Base-by-base conservation (phyloP, 2,888 invertebrate species). In the Syritta pipiens region DNA sequence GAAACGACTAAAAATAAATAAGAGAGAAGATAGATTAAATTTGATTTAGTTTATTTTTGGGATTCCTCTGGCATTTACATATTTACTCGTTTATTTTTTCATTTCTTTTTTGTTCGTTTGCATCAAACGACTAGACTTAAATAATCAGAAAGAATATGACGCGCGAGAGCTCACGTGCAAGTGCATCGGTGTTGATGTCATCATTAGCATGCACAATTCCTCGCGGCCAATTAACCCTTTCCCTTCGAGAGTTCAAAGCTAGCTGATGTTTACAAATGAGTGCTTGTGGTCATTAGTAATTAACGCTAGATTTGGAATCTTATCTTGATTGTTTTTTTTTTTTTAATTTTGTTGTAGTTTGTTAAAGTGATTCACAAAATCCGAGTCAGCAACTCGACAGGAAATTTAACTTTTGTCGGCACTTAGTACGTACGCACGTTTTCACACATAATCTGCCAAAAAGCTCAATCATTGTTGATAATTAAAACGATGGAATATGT, bases 161-260 rank as follows among this genome's bases (percentile, higher is more conserved):
- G 55, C 48, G 28, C 46, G 17, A 37, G 17, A 40, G 28, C 37
- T 42, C 67, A 67, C 67, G 67, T 67, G 67, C 67, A 37, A 28
- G 14, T 6, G 26, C 35, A 28, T 12, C 14, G 14, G 32, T 32
- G 22, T 24, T 63, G 44, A 32, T 49, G 40, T 9, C 48, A 37
- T 40, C 22, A 32, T 35, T 22, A 19, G 5, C 10, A 28, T 12
- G 28, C 5, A 17, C 7, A 19, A 35, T 22, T 5, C n/a, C 40
- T 3, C 20, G 20, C 44, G 30, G n/a, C n/a, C 30, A 44, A 22
- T 32, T 44, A 28, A 59, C 32, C 22, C n/a, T n/a, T 53, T 24
- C 22, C 4, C 9, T 35, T 24, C 22, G 12, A 4, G 20, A 9
- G 32, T 22, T 51, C 22, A 40, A 19, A 40, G 19, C 19, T 3